These are phyloP conservation scores for Rhopalosiphum padi DNA, from an alignment of 1,140 invertebrate genomes.

Conservation along the genomic window DNA sequence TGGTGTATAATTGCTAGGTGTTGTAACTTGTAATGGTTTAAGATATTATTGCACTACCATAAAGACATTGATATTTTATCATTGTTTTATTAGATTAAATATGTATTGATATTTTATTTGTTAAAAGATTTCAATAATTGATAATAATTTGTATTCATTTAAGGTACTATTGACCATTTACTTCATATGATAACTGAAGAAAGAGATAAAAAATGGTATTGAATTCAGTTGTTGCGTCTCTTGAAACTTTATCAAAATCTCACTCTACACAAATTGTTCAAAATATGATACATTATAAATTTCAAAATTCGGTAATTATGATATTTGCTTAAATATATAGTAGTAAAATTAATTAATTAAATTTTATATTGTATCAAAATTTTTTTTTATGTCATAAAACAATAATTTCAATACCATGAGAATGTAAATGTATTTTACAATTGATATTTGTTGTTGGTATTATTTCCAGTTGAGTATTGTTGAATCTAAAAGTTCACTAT, in stretches of 20 bases:
- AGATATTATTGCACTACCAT: background rate
- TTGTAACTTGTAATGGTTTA: background rate
- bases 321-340: background rate
- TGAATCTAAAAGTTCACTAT: slow-evolving; percentile 40
- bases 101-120: background rate
- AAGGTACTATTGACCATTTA: slow-evolving; percentile 36
- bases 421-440: background rate
- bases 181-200: slow-evolving; percentile 50
- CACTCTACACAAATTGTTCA: slow-evolving; percentile 43
- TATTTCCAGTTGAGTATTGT: slow-evolving; percentile 48
- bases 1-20: background rate
- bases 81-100: background rate
- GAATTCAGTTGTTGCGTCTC: background rate
- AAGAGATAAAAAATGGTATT: slow-evolving; percentile 45
- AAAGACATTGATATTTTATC: background rate
- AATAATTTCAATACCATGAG: background rate
- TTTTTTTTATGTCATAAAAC: background rate
- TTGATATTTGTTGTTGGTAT: background rate
- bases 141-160: background rate
- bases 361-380: background rate
- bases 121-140: background rate
- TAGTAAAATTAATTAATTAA: background rate
- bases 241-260: slow-evolving; percentile 36
- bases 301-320: slow-evolving; percentile 53
- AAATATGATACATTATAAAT: slow-evolving; percentile 54